These are phyloP conservation scores for Vombatus ursinus DNA, from an alignment of 2,113 vertebrate species.

Conservation along the genomic window DNA sequence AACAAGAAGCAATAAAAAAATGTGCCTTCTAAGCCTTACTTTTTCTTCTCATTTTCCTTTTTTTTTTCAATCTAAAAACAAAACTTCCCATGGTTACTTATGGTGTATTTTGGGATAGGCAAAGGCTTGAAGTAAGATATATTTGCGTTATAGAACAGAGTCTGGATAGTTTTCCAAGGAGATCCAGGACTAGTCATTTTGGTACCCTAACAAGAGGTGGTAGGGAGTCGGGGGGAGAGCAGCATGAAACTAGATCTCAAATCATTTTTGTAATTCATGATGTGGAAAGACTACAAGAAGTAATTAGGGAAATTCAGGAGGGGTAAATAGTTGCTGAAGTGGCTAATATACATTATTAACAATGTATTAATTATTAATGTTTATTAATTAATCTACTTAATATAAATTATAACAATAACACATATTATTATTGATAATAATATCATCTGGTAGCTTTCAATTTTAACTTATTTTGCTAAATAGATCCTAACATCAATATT, in stretches of 20 bases:
- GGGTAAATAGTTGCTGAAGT: neutral
- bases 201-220: neutral
- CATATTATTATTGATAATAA: neutral
- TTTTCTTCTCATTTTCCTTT: neutral
- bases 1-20: neutral
- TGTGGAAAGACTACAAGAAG: neutral
- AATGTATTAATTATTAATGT: neutral
- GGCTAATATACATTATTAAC: neutral
- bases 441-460: neutral
- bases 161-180: neutral
- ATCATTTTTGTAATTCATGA: neutral
- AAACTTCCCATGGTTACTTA: neutral
- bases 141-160: neutral
- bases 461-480: neutral
- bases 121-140: neutral
- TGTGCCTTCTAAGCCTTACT: neutral
- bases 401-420: too few relatives aligned
- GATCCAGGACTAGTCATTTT: neutral
- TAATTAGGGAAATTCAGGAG: neutral
- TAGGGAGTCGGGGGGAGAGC: neutral
- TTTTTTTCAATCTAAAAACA: neutral
- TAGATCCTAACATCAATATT: neutral
- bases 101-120: neutral
- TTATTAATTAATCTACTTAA: too few relatives aligned
- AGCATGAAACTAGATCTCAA: neutral